These are phyloP conservation scores for Atherinosoma microstoma DNA, from an alignment of 2,797 vertebrate genomes.

Conservation along the genomic window DNA sequence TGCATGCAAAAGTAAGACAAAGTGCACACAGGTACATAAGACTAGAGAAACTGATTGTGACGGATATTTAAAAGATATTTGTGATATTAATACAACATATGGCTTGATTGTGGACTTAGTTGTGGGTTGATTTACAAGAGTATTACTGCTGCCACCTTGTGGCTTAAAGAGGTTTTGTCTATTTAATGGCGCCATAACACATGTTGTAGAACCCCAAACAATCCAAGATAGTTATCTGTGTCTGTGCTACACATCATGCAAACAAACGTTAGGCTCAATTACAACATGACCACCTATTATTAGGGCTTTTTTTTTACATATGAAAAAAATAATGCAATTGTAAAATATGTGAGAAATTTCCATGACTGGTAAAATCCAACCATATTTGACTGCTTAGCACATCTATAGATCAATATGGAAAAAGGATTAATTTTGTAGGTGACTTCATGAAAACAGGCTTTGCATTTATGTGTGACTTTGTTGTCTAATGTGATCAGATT, in stretches of 20 bases:
- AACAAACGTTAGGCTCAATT: too few species aligned
- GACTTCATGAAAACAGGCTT: too few species aligned
- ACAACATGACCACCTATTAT: too few species aligned
- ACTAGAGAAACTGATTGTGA: background rate
- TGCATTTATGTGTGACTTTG: too few species aligned
- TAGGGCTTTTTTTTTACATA: too few species aligned
- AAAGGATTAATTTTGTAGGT: too few species aligned
- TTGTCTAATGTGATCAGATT: too few species aligned
- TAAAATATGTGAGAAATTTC: too few species aligned
- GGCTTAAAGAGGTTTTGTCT: background rate
- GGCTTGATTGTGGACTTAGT: background rate
- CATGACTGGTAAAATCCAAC: too few species aligned
- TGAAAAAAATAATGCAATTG: too few species aligned
- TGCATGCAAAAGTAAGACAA: background rate
- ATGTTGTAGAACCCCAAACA: background rate
- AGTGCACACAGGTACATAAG: background rate
- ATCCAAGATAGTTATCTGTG: background rate
- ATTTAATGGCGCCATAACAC: background rate
- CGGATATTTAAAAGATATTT: background rate
- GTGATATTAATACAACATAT: background rate
- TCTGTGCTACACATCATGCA: background rate
- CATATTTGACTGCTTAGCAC: too few species aligned
- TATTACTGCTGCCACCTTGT: constrained; percentile 42
- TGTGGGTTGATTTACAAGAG: background rate
- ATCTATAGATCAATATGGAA: too few species aligned